phyloP scores from a whole-genome alignment of 2,888 invertebrate genomes.

The Hirudinaria manillensis region DNA sequence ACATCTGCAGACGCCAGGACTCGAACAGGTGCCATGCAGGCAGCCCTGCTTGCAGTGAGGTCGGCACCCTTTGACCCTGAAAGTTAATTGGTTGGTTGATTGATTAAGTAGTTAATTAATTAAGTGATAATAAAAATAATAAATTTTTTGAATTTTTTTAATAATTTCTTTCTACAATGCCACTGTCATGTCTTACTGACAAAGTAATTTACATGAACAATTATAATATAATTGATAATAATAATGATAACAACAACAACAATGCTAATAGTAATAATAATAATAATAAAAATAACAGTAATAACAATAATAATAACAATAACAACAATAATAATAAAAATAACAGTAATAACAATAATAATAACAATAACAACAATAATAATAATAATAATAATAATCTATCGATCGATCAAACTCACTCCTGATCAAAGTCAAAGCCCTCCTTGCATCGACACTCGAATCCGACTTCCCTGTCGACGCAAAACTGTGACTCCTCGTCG shows the following conservation, averaged over 20 bases:
- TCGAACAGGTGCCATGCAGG: constrained; percentile 50
- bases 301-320: no score
- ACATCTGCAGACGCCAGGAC: constrained; percentile 64
- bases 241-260: no score
- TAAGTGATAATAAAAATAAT: neutral
- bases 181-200: no score
- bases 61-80: constrained; percentile 42
- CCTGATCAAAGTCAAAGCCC: constrained; percentile 48
- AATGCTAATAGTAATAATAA: no score
- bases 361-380: no score
- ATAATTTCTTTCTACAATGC: neutral
- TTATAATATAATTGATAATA: no score
- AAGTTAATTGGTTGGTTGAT: neutral
- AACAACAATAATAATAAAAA: no score
- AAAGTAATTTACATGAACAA: no score
- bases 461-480: constrained; percentile 69
- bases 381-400: no score
- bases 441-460: constrained; percentile 73
- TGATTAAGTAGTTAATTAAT: no score
- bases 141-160: constrained; percentile 1
- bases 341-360: no score
- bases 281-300: no score
- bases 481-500: constrained; percentile 76
- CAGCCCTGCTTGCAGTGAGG: constrained; percentile 55
- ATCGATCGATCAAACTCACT: constrained; percentile 21